Percentiles rank a stretch among this genome's conserved stretches.
Evolutionary conservation across 2,888 invertebrate genomes (phyloP).

Genomic region (Xestia ashworthii): DNA sequence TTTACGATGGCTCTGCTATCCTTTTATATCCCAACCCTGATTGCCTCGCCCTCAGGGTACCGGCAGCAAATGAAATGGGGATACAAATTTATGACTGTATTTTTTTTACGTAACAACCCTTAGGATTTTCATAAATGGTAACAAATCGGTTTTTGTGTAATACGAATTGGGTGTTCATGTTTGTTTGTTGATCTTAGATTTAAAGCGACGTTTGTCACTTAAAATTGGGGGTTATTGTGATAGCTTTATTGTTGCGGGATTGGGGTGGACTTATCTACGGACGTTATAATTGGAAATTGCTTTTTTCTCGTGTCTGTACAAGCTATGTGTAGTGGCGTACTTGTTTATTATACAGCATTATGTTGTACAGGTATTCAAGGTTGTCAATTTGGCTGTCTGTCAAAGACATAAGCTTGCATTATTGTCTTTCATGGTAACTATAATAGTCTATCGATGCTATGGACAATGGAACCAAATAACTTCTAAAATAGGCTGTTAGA

Average conservation of each 20-base stretch:
- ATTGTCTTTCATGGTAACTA: neutral
- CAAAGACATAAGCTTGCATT: neutral
- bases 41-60: conserved; percentile 81
- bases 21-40: conserved; percentile 87
- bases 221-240: conserved; percentile 16
- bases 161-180: conserved; percentile 56
- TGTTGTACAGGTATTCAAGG: neutral
- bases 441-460: no score
- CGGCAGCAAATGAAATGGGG: conserved; percentile 76
- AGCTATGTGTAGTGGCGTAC: neutral
- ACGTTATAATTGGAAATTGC: conserved; percentile 7
- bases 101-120: conserved; percentile 71
- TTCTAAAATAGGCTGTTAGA: no score
- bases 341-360: neutral
- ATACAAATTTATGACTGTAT: conserved; percentile 77
- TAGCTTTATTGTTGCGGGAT: conserved; percentile 22
- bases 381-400: neutral
- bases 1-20: conserved; percentile 85
- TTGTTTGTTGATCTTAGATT: conserved; percentile 52
- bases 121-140: conserved; percentile 73
- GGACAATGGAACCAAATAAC: no score
- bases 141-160: conserved; percentile 69
- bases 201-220: conserved; percentile 43
- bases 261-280: conserved; percentile 4
- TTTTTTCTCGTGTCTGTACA: neutral